phyloP scores from a whole-genome alignment of 2,888 invertebrate genomes.

The Campoplex capitator region DNA sequence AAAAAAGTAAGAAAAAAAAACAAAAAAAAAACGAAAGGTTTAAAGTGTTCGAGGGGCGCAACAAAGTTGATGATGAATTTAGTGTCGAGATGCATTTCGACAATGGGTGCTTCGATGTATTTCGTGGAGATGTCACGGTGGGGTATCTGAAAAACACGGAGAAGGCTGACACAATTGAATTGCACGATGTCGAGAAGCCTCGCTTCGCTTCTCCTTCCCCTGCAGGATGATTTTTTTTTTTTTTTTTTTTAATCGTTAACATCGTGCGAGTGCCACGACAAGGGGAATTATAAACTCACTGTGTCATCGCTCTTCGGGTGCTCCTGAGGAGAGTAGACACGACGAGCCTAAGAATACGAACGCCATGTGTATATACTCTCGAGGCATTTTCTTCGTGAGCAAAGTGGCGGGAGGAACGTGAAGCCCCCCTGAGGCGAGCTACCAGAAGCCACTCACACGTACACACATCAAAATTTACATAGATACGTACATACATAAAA shows the following conservation, averaged over 20 bases:
- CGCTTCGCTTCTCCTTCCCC: neutral
- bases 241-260: neutral
- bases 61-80: neutral
- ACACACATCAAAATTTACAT: neutral
- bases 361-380: neutral
- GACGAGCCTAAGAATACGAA: neutral
- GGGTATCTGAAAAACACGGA: neutral
- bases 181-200: constrained; percentile 44
- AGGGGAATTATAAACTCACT: constrained; percentile 23
- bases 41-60: neutral
- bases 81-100: constrained; percentile 6
- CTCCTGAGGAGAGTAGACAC: constrained; percentile 5
- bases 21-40: neutral
- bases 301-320: constrained; percentile 52
- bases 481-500: too few relatives aligned
- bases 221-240: neutral
- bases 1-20: too few relatives aligned
- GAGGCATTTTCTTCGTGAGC: neutral
- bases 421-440: constrained; percentile 29
- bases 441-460: constrained; percentile 28
- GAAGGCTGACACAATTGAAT: constrained; percentile 52
- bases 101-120: constrained; percentile 3
- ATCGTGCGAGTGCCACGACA: neutral
- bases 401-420: constrained; percentile 21
- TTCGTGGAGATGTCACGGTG: constrained; percentile 18